Percentiles rank a stretch among this genome's conserved stretches.
Conservation (phyloP, 2,113 vertebrate species). For the Embiotoca jacksoni region DNA sequence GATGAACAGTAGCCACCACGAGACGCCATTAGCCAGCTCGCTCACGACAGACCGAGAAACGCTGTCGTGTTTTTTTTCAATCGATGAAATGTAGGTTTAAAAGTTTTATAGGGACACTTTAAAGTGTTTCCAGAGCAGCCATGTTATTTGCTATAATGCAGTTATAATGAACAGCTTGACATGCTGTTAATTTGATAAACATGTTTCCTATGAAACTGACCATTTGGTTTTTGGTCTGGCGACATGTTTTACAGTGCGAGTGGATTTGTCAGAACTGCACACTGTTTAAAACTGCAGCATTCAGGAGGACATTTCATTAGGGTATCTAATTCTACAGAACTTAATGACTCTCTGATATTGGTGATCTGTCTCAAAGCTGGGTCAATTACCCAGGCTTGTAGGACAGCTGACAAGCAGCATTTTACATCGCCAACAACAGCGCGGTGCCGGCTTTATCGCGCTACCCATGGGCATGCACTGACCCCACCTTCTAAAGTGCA, state of each 20-base stretch:
- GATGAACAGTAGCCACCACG: too few species aligned
- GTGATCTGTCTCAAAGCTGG: conserved; percentile 65
- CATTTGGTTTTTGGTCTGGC: not conserved
- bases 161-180: not conserved
- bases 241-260: not conserved
- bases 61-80: too few species aligned
- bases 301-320: conserved; percentile 33
- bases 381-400: conserved; percentile 79
- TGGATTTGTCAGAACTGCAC: conserved; percentile 2
- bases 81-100: too few species aligned
- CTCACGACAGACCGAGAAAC: too few species aligned
- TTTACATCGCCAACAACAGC: conserved; percentile 67
- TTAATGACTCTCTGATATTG: conserved; percentile 70
- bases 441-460: conserved; percentile 58
- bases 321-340: conserved; percentile 54
- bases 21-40: too few species aligned
- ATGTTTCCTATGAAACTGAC: not conserved
- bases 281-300: conserved; percentile 31
- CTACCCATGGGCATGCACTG: conserved; percentile 63
- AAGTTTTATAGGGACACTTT: too few species aligned
- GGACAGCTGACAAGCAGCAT: conserved; percentile 76
- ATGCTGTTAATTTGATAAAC: not conserved
- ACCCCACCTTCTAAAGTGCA: conserved; percentile 65
- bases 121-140: too few species aligned
- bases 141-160: too few species aligned